Base-by-base conservation (phyloP, 2,888 invertebrate species). In the Chorisops tibialis region DNA sequence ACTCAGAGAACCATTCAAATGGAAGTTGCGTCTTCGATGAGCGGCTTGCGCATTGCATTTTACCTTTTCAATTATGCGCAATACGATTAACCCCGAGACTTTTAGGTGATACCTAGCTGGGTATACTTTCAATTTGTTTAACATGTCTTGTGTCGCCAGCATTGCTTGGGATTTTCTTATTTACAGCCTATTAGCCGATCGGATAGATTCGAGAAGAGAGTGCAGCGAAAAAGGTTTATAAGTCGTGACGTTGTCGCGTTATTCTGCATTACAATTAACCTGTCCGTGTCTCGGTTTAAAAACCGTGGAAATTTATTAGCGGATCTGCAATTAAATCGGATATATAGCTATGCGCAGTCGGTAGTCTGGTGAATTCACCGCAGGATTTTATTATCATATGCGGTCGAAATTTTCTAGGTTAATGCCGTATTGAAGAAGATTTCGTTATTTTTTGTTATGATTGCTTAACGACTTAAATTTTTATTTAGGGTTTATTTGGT, bases 1-100 rank as follows among this genome's bases (percentile, higher is more conserved):
- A 52, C 39, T 39, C 14, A 38, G 38, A 52, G 38, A 18, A 38
- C 37, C 52, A 52, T 52, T 52, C 16, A 2, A n/a, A 52, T 37
- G 39, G 21, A 12, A 19, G 30, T 30, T 30, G 30, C 30, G 43
- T 16, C 16, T 16, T 14, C 3, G 2, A 18, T 43, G 14, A 3
- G 9, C 43, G 16, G 43, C 41, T 1, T n/a, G 41, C 41, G 41
- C 41, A 16, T 16, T 19, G 43, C 19, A 16, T 9, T 19, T 9
- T 18, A 16, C 43, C 43, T 43, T 19, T 9, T 43, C 43, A 43
- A 43, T 43, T 43, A 43, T 43, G 43, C 16, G 16, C 43, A 43
- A n/a, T 43, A 3, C 14, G 43, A 43, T 43, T 43, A 43, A 43
- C 16, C 43, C 16, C 18, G 43, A 16, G 43, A 43, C 43, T 19